phyloP scores from a whole-genome alignment of 2,113 vertebrate species.

The Tinamus guttatus region DNA sequence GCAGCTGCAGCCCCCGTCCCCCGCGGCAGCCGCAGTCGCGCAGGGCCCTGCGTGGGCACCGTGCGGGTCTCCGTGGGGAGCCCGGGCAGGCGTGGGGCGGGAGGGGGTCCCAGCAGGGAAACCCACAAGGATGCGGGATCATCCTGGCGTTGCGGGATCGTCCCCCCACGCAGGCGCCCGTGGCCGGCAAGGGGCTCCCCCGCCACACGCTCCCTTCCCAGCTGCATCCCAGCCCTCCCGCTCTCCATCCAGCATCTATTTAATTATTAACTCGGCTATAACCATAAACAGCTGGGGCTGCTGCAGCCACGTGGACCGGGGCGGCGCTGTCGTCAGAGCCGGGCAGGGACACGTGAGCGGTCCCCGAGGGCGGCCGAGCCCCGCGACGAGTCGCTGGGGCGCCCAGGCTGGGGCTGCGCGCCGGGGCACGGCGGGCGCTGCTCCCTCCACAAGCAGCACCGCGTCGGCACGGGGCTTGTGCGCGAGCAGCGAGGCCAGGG shows the following conservation, averaged over 20 bases:
- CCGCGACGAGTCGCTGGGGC: slow-evolving; percentile 19
- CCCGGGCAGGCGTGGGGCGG: not conserved
- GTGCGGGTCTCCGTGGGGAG: not conserved
- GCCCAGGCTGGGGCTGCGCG: not conserved
- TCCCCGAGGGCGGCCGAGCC: slow-evolving; percentile 41
- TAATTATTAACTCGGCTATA: slow-evolving; percentile 74
- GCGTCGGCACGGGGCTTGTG: too few species aligned
- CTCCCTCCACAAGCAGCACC: too few species aligned
- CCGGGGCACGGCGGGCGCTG: too few species aligned
- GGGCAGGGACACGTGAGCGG: slow-evolving; percentile 60
- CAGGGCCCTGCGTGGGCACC: not conserved
- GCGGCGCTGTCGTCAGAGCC: slow-evolving; percentile 63
- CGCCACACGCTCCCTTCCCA: slow-evolving; percentile 42
- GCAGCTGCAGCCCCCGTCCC: rapidly evolving
- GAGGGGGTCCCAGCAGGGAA: not conserved
- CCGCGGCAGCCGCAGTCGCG: not conserved
- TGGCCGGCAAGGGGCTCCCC: not conserved
- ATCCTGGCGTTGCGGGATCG: rapidly evolving
- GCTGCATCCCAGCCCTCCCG: slow-evolving; percentile 64
- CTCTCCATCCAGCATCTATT: slow-evolving; percentile 71
- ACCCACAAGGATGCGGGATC: not conserved
- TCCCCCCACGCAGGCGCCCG: rapidly evolving
- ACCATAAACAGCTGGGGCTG: slow-evolving; percentile 73
- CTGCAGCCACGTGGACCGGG: slow-evolving; percentile 66
- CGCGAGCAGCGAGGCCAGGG: too few species aligned